Evolutionary conservation across 2,113 vertebrate species (phyloP).

Genomic region (Spilogale gracilis): DNA sequence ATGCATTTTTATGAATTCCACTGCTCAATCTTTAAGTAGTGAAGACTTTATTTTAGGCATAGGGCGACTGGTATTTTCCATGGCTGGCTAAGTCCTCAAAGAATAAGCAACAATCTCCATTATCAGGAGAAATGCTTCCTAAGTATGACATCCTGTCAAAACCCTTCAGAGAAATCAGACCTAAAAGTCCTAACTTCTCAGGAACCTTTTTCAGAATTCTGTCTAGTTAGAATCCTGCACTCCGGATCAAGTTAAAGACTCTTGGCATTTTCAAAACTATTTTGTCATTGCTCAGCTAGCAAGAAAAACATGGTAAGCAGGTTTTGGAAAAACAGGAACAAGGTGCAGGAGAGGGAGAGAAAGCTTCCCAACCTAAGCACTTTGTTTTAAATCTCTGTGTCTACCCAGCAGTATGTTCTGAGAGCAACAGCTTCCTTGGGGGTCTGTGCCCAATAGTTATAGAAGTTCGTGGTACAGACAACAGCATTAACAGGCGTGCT

Average conservation of each 20-base stretch:
- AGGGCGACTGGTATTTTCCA: conserved; percentile 18
- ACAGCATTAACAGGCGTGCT: conserved; percentile 62
- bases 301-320: conserved; percentile 27
- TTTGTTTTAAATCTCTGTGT: not conserved
- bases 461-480: not conserved
- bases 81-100: conserved; percentile 8
- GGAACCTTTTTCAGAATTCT: conserved; percentile 56
- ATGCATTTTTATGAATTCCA: not conserved
- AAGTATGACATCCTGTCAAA: conserved; percentile 57
- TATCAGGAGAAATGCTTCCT: conserved; percentile 51
- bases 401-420: not conserved
- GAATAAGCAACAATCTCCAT: conserved; percentile 1
- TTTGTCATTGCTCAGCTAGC: conserved; percentile 4
- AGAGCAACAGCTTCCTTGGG: not conserved
- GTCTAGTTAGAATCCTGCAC: conserved; percentile 14
- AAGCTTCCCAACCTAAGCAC: not conserved
- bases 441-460: not conserved
- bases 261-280: not conserved
- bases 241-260: not conserved
- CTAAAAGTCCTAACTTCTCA: conserved; percentile 37
- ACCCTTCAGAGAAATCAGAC: conserved; percentile 64
- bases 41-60: conserved; percentile 6
- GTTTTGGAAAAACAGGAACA: not conserved
- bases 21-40: conserved; percentile 10
- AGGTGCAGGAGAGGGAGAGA: not conserved